Base-by-base conservation (phyloP, 2,797 vertebrate genomes). In the Lithobates sylvaticus region DNA sequence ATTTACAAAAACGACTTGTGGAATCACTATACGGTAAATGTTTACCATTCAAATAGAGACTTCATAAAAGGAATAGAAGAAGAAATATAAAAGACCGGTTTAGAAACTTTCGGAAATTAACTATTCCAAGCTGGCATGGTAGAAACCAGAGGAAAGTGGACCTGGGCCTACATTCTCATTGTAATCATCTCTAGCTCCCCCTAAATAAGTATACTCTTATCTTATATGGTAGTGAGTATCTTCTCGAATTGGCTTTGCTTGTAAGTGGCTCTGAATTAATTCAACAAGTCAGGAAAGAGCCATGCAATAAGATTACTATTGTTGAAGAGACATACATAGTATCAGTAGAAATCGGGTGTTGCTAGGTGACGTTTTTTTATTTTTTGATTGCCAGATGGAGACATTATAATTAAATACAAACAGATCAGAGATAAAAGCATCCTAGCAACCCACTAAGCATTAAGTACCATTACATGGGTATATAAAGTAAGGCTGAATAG, bases 401-500 rank as follows among this genome's bases (percentile, higher is more conserved):
- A 58, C 10, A 58, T 50, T 42, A 61, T 76, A 54, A 81, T 81
- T 21, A 75, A 80, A 68, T 58, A 65, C 32, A 73, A 64, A 82
- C 54, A 36, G 70, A 69, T 39, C 72, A 23, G 47, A 64, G 67
- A 65, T 73, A n/a, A 80, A 39, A 26, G 64, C 72, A 26, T 86
- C 72, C 47, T 86, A 81, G 84, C 72, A 81, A 86, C 65, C 68
- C 26, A 29, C 27, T 69, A 16, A 36, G 42, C 29, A n/a, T n/a
- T 27, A 39, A 69, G 32, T 71, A 39, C 36, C 54, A 44, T 65
- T 76, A 21, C 47, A 64, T 69, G 54, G 71, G 78, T 47, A 82
- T 32, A 76, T 32, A 81, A 81, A 74, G 10, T 42, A 36, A n/a
- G 73, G 42, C 67, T 86, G 72, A 86, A 65, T 83, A 73, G 26